Evolutionary conservation across 1,140 invertebrate genomes (phyloP).

Genomic region (Acromyrmex charruanus): DNA sequence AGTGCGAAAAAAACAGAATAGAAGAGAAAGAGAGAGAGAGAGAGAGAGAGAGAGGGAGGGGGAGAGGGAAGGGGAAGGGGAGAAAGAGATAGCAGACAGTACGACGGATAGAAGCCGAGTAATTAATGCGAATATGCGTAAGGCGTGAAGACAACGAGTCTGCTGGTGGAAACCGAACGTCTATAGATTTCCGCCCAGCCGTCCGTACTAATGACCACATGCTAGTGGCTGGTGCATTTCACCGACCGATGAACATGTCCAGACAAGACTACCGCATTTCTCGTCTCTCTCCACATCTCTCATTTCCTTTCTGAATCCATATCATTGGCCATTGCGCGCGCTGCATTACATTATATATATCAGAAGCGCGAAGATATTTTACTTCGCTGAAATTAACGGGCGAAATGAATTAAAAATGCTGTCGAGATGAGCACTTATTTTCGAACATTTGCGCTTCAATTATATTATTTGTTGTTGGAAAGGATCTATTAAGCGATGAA

Average conservation of each 20-base stretch:
- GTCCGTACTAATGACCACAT: conserved; percentile 70
- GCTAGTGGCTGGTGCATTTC: conserved; percentile 64
- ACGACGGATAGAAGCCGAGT: not conserved
- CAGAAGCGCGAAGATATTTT: conserved; percentile 11
- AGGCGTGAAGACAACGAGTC: conserved; percentile 66
- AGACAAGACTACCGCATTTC: conserved; percentile 59
- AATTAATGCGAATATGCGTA: conserved; percentile 66
- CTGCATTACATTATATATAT: conserved; percentile 44
- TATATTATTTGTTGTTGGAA: conserved; percentile 34
- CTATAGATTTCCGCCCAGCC: conserved; percentile 62
- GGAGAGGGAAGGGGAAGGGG: too few species aligned
- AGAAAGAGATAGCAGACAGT: not conserved
- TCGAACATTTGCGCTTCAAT: conserved; percentile 34
- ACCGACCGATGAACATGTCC: conserved; percentile 70
- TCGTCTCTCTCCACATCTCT: conserved; percentile 4
- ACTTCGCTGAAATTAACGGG: conserved; percentile 23
- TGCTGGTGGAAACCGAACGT: conserved; percentile 56
- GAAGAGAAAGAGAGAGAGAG: too few species aligned
- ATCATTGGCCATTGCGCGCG: not conserved
- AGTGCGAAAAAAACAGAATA: not conserved
- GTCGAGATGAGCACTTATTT: not conserved
- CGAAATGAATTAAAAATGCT: conserved; percentile 58
- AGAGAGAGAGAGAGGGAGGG: too few species aligned
- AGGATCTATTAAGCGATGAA: conserved; percentile 16
- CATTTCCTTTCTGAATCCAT: conserved; percentile 39